Base-by-base conservation (phyloP, 2,888 invertebrate genomes). In the Lasioglossum morio region DNA sequence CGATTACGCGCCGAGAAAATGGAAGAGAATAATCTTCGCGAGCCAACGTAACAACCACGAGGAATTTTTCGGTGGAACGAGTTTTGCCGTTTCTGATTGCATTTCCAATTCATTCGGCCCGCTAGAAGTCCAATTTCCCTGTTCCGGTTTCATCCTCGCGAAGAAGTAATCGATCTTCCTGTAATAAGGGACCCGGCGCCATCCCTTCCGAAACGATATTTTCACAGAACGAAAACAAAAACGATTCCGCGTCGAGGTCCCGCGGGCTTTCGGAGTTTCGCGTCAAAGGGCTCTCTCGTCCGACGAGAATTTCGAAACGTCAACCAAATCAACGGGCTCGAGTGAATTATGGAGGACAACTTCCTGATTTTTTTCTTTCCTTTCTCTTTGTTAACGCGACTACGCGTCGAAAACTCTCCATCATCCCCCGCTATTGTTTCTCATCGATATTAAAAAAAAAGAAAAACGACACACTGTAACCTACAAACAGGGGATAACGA, bases 331-430 rank as follows among this genome's bases (percentile, higher is more conserved):
- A 81, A 81, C 84, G 66, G 86, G 85, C 82, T 72, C 77, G 53
- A 77, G 81, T 88, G 86, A 91, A 89, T 91, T 87, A 89, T 87
- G 78, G 82, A 70, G 81, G 87, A 77, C 79, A 82, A 77, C 77
- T 87, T 90, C 82, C 85, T 85, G 87, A 90, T 87, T 85, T 82
- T 84, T 84, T 82, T 84, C 88, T 63, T 83, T 77, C 73, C 40
- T 77, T 16, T 43, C 76, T 48, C 43, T 77, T 63, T 53, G 40
- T 63, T 37, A 27, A 12, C 16, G 60, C 7, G 46, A 81, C 37
- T 37, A 48, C 37, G 30, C 66, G 23, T 69, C 63, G 37, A 82
- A 73, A 73, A n/a, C 74, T 72, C 27, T 72, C 72, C 34, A 63
- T 81, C 83, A 72, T 70, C 40, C 43, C 12, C 1, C 57, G 30